Conservation (phyloP, 2,797 vertebrate species). For the Etheostoma perlongum region DNA sequence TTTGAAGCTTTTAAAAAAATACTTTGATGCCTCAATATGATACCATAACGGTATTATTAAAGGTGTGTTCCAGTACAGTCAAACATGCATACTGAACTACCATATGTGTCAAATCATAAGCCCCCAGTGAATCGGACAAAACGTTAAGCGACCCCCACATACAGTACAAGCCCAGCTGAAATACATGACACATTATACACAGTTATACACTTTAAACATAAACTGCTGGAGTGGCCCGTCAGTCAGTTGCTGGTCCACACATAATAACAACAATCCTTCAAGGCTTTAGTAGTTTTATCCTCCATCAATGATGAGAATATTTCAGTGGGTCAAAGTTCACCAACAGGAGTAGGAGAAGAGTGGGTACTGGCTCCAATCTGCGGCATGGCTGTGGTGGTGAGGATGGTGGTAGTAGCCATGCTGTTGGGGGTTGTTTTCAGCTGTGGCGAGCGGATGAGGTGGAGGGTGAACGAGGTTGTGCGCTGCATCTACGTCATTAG, state of each 20-base stretch:
- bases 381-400: slow-evolving; percentile 69
- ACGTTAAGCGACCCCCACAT: neutral
- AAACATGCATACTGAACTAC: neutral
- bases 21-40: neutral
- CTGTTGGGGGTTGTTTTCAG: slow-evolving; percentile 72
- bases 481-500: slow-evolving; percentile 22
- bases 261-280: neutral
- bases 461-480: slow-evolving; percentile 51
- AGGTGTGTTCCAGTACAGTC: too few species aligned
- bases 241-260: neutral
- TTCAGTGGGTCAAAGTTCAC: slow-evolving; percentile 68
- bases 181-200: slow-evolving; percentile 17
- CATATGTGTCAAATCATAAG: neutral
- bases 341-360: slow-evolving; percentile 88
- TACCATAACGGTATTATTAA: neutral
- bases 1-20: neutral
- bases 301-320: neutral
- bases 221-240: neutral
- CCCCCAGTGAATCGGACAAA: neutral
- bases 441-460: slow-evolving; percentile 58
- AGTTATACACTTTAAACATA: slow-evolving; percentile 33
- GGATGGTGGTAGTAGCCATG: slow-evolving; percentile 61
- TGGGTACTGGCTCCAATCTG: slow-evolving; percentile 89
- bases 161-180: neutral
- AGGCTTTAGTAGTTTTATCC: neutral